Evolutionary conservation across 1,140 invertebrate genomes (phyloP).

Genomic region (Pseudomyrmex dendroicus): DNA sequence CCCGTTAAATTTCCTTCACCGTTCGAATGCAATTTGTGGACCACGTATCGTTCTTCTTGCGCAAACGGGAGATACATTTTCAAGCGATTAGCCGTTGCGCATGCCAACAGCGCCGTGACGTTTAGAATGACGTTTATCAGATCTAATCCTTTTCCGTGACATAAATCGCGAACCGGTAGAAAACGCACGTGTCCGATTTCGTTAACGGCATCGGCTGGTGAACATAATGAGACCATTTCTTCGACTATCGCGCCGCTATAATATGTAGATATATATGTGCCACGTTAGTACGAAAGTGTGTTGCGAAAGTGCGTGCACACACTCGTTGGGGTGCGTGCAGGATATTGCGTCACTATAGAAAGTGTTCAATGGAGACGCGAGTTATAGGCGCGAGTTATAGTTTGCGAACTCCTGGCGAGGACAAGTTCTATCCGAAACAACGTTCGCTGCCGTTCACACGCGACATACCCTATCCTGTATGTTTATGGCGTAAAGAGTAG

Average conservation of each 20-base stretch:
- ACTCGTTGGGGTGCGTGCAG: too few relatives aligned
- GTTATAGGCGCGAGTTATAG: conserved; percentile 25
- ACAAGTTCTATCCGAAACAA: conserved; percentile 21
- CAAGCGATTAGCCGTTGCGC: conserved; percentile 9
- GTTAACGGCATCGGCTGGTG: neutral
- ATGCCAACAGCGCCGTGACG: neutral
- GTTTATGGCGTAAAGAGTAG: conserved; percentile 27
- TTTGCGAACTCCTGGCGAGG: conserved; percentile 20
- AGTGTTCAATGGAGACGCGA: conserved; percentile 33
- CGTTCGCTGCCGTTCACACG: neutral
- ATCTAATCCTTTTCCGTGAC: conserved; percentile 42
- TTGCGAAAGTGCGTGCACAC: conserved; percentile 57
- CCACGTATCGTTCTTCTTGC: conserved; percentile 39
- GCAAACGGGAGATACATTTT: conserved; percentile 43
- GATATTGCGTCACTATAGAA: conserved; percentile 53
- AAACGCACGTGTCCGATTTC: conserved; percentile 37
- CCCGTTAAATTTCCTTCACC: conserved; percentile 53
- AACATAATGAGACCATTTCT: conserved; percentile 36
- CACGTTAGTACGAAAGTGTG: neutral
- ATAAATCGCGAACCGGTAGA: conserved; percentile 29
- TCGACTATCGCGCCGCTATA: neutral
- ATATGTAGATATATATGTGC: conserved; percentile 28
- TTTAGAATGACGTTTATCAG: conserved; percentile 43
- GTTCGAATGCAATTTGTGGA: conserved; percentile 42
- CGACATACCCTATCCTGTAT: conserved; percentile 17